Percentiles rank a stretch among this genome's conserved stretches.
These are phyloP conservation scores for Meriones psammophilus DNA, from an alignment of 2,797 vertebrate species.

Conservation along the genomic window DNA sequence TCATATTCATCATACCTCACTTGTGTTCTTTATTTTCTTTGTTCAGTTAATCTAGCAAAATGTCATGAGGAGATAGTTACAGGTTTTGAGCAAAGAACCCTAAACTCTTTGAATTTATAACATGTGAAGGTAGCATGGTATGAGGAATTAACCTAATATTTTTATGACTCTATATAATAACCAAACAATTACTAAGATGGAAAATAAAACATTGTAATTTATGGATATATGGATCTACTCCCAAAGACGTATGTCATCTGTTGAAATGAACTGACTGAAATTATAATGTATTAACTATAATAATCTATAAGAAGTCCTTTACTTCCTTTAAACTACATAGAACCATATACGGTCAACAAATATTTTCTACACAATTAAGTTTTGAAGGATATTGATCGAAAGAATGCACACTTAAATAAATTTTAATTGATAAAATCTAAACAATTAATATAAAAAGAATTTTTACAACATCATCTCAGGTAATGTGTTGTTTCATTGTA, in stretches of 20 bases:
- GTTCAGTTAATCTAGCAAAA: background rate
- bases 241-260: background rate
- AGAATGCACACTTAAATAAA: background rate
- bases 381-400: background rate
- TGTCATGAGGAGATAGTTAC: background rate
- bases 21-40: too few species aligned
- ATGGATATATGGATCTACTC: background rate
- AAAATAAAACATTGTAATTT: background rate
- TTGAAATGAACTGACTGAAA: background rate
- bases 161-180: background rate
- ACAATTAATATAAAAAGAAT: background rate
- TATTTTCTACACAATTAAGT: background rate
- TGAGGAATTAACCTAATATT: background rate
- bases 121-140: background rate
- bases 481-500: background rate
- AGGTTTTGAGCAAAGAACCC: background rate
- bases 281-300: background rate
- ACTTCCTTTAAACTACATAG: background rate
- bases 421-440: background rate
- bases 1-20: background rate
- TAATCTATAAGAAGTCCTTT: rapidly evolving
- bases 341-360: background rate
- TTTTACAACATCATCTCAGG: background rate
- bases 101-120: background rate
- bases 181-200: background rate